Evolutionary conservation across 92 coral and sea anemone species (phyloP), one percentile per base, ranked within the genome.

Genomic region (Umimayanthus kanabou): DNA sequence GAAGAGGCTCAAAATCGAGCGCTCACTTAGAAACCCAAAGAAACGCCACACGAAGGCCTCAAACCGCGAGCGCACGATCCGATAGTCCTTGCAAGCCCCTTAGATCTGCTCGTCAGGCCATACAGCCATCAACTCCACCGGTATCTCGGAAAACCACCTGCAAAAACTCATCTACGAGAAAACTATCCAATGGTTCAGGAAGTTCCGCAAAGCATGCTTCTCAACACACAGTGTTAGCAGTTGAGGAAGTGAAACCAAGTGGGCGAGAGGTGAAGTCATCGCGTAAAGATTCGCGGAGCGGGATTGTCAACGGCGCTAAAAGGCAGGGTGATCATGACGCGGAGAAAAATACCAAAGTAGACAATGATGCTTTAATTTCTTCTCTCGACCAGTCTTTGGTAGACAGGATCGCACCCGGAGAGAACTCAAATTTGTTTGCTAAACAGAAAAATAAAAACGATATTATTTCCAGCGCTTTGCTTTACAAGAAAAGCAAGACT

Each of bases 1-100:
- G 87, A 70, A 83, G 87, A 16, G 23, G 6, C 30, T 45, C 87
- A 45, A 83, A 28, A 73, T 53, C 86, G 9, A 82, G n/a, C 40
- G 5, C 18, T 4, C 86, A 67, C 64, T 40, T 73, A 29, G 42
- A 15, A 25, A 22, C 53, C 5, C 78, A 69, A 69, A 83, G 53
- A 9, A 47, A 69, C 29, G 26, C 66, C 15, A 33, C 76, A 28
- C 49, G 58, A 45, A 66, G 85, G 33, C 87, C 78, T 9, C 37
- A 49, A 83, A 83, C 87, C 16, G 66, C 78, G 28, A 42, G 77
- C n/a, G 40, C 77, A 28, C 78, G 43, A 45, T n/a, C 87, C 26
- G 43, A 15, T 16, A 83, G 87, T 49, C 78, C 79, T 26, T 55
- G 78, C 64, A 83, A 70, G 73, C 18, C 73, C 49, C 71, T 61